These are phyloP conservation scores for Heteromyza rotundicornis DNA, from an alignment of 2,888 invertebrate species.

Conservation along the genomic window DNA sequence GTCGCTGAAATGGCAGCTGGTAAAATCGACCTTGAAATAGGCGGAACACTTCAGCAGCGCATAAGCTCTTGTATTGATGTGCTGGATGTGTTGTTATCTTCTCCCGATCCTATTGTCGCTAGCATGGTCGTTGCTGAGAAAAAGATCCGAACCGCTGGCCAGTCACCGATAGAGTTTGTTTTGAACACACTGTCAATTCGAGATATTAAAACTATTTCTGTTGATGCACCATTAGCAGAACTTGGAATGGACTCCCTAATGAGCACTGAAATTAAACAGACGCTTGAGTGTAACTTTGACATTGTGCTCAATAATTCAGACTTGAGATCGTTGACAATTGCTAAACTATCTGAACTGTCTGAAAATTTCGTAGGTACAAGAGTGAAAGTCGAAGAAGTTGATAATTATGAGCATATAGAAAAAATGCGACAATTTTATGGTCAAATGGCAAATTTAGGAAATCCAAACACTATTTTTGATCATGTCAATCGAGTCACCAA, in stretches of 20 bases:
- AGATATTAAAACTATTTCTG: slow-evolving; percentile 72
- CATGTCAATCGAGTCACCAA: no score
- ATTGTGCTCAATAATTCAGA: slow-evolving; percentile 55
- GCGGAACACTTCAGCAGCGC: slow-evolving; percentile 82
- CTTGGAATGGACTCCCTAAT: slow-evolving; percentile 95
- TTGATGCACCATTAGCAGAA: slow-evolving; percentile 78
- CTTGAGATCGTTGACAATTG: no score
- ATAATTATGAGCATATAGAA: no score
- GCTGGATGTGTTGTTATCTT: slow-evolving; percentile 75
- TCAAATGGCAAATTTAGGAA: no score
- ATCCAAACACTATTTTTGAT: no score
- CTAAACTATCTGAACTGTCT: no score
- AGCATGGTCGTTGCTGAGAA: slow-evolving; percentile 88
- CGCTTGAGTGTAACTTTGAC: slow-evolving; percentile 85
- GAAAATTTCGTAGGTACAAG: no score
- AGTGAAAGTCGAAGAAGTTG: no score
- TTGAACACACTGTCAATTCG: slow-evolving; percentile 71
- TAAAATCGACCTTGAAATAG: slow-evolving; percentile 70
- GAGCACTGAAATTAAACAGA: slow-evolving; percentile 93
- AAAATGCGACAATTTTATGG: no score
- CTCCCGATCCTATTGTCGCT: slow-evolving; percentile 73
- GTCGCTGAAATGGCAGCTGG: slow-evolving; percentile 76
- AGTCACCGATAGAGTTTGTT: slow-evolving; percentile 74
- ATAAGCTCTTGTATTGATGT: slow-evolving; percentile 79
- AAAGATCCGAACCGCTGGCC: slow-evolving; percentile 67